Conservation (phyloP, 2,888 invertebrate genomes). For the Nemotelus nigrinus region DNA sequence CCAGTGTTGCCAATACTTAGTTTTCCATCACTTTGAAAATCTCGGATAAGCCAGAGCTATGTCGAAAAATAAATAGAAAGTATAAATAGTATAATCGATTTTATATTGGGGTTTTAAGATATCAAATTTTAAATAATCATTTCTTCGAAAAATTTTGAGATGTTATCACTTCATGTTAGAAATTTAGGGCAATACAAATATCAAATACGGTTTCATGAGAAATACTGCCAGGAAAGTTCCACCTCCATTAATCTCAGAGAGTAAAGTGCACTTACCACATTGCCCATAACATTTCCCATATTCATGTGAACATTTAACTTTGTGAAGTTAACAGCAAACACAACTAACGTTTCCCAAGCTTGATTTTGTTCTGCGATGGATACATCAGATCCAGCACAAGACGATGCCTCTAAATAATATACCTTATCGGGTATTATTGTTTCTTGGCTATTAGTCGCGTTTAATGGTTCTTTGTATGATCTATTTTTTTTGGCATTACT, state of each 20-base stretch:
- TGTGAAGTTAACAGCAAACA: slow-evolving; percentile 96
- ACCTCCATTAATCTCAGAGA: too few relatives aligned
- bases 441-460: slow-evolving; percentile 68
- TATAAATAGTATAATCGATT: neutral
- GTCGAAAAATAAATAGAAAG: neutral
- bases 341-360: slow-evolving; percentile 95
- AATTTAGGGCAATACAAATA: too few relatives aligned
- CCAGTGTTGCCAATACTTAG: slow-evolving; percentile 94
- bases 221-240: too few relatives aligned
- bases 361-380: slow-evolving; percentile 72
- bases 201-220: too few relatives aligned
- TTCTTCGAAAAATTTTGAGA: too few relatives aligned
- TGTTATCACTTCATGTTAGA: too few relatives aligned
- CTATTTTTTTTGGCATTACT: slow-evolving; percentile 57
- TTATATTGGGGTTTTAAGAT: too few relatives aligned
- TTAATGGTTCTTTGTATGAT: slow-evolving; percentile 69
- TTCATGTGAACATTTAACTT: slow-evolving; percentile 97
- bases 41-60: slow-evolving; percentile 86
- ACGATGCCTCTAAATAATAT: slow-evolving; percentile 68
- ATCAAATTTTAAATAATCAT: too few relatives aligned
- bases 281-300: slow-evolving; percentile 99
- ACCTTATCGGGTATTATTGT: slow-evolving; percentile 66
- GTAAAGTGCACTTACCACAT: slow-evolving; percentile 75
- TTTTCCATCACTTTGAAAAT: slow-evolving; percentile 90
- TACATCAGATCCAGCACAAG: slow-evolving; percentile 69